phyloP scores from a whole-genome alignment of 2,888 invertebrate species.

The Belgica antarctica region DNA sequence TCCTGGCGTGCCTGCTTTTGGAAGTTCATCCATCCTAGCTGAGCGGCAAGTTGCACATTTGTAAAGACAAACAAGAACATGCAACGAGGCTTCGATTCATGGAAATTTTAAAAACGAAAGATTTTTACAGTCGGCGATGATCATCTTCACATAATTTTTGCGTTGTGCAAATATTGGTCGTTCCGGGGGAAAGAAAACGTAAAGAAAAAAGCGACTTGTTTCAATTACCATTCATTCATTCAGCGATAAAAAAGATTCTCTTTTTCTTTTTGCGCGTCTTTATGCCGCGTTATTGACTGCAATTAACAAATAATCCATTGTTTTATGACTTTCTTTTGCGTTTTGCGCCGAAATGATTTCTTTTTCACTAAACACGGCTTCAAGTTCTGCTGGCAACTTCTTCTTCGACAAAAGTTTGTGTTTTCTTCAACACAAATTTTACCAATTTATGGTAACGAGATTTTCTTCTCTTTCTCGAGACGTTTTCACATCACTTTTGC shows the following conservation, averaged over 20 bases:
- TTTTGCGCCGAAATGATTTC: not conserved
- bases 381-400: no score
- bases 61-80: not conserved
- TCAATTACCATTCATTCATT: constrained; percentile 41
- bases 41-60: not conserved
- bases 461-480: constrained; percentile 7
- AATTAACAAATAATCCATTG: constrained; percentile 43
- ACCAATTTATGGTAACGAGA: not conserved
- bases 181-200: constrained; percentile 12
- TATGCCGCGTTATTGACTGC: constrained; percentile 33
- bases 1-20: no score
- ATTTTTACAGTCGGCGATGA: not conserved
- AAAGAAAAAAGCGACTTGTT: not conserved
- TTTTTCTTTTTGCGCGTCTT: not conserved
- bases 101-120: not conserved
- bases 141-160: not conserved
- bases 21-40: not conserved
- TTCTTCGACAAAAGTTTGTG: not conserved
- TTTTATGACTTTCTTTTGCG: constrained; percentile 22
- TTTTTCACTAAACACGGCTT: not conserved
- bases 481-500: not conserved
- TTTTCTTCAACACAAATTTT: not conserved
- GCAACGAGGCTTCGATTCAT: constrained; percentile 24
- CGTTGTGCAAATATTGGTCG: not conserved
- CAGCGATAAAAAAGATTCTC: constrained; percentile 7